Percentiles rank a stretch among this genome's conserved stretches.
Conservation (phyloP, 2,888 invertebrate species). For the Acleris sparsana region DNA sequence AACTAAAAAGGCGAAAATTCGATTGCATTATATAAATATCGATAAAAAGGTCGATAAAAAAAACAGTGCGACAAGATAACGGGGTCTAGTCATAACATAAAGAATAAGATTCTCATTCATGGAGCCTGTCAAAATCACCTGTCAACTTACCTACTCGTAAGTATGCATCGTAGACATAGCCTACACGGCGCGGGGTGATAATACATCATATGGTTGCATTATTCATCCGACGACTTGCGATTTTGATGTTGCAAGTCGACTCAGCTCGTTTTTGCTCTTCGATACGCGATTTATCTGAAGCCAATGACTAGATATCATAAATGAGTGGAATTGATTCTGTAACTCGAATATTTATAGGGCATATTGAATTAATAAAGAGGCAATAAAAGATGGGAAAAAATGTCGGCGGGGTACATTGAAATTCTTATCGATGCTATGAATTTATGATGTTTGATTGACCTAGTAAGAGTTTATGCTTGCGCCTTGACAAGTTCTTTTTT, state of each 20-base stretch:
- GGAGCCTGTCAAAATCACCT: too few relatives aligned
- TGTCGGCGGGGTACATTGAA: background rate
- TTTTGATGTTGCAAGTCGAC: slow-evolving; percentile 68
- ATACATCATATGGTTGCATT: slow-evolving; percentile 71
- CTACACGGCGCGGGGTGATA: slow-evolving; percentile 54
- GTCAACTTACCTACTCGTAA: slow-evolving; percentile 7
- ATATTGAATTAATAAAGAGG: slow-evolving; percentile 10
- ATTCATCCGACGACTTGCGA: slow-evolving; percentile 72
- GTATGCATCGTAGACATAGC: slow-evolving; percentile 3
- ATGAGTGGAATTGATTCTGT: slow-evolving; percentile 44
- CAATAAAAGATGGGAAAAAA: slow-evolving; percentile 12
- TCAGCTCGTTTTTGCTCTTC: slow-evolving; percentile 57
- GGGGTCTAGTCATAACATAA: too few relatives aligned
- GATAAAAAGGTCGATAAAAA: too few relatives aligned
- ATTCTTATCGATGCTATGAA: slow-evolving; percentile 2
- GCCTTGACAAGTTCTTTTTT: too few relatives aligned
- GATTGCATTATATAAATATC: too few relatives aligned
- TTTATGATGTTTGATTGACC: slow-evolving; percentile 3
- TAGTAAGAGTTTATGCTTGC: background rate
- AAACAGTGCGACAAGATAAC: too few relatives aligned
- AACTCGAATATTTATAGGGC: slow-evolving; percentile 15
- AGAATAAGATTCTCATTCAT: too few relatives aligned
- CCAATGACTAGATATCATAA: slow-evolving; percentile 61
- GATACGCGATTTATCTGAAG: slow-evolving; percentile 57
- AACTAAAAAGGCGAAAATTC: too few relatives aligned